These are phyloP conservation scores for Drosophila rubida DNA, from an alignment of 2,888 invertebrate genomes.

Conservation along the genomic window DNA sequence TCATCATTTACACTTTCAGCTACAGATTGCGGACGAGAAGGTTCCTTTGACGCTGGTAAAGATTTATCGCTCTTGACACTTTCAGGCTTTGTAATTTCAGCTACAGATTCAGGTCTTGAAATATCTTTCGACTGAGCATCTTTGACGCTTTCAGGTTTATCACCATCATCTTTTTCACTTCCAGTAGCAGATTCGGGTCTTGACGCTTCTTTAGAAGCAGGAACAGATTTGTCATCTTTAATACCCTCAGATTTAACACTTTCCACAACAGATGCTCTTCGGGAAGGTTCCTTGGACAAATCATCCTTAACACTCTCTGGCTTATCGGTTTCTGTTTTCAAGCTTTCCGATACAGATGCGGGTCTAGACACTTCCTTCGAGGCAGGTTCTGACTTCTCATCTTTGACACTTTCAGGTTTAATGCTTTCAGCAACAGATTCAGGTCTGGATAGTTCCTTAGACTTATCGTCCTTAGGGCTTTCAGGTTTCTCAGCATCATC, in stretches of 20 bases:
- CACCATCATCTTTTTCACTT: conserved; percentile 9
- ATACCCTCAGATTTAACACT: conserved; percentile 13
- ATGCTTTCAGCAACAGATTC: conserved; percentile 39
- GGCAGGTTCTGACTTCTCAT: conserved; percentile 21
- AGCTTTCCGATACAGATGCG: conserved; percentile 33
- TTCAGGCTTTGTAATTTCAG: conserved; percentile 31
- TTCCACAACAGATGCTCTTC: conserved; percentile 38
- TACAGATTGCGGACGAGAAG: conserved; percentile 49
- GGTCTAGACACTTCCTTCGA: conserved; percentile 43
- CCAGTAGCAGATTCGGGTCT: conserved; percentile 49
- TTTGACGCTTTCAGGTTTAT: conserved; percentile 19
- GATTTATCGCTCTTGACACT: conserved; percentile 21
- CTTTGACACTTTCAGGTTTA: conserved; percentile 12
- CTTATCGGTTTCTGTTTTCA: conserved; percentile 22
- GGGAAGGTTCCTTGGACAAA: conserved; percentile 23
- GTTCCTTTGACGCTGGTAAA: conserved; percentile 34
- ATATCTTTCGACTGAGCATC: conserved; percentile 35
- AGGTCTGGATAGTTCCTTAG: conserved; percentile 40
- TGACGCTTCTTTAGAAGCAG: conserved; percentile 6
- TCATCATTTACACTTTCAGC: conserved; percentile 29
- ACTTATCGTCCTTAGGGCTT: conserved; percentile 12
- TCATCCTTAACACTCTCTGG: not conserved
- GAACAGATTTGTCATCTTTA: conserved; percentile 38
- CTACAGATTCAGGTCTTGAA: conserved; percentile 47
- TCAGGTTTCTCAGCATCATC: not conserved